Evolutionary conservation across 2,888 invertebrate species (phyloP), one percentile per base, ranked within the genome.

Genomic region (Meteorus cinctellus): DNA sequence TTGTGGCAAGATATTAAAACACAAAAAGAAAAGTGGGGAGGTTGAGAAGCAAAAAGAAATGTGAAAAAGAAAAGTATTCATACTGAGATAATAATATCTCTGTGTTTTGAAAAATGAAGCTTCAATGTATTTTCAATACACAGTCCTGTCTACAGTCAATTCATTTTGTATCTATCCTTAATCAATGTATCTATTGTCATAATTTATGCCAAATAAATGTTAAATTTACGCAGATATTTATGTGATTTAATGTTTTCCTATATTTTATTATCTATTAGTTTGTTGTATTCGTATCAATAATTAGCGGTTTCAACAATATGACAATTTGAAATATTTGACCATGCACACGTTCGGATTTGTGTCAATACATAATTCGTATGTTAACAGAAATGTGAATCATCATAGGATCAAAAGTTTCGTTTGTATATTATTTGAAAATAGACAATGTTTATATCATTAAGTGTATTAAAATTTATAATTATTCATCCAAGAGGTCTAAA

Each of bases 171-270:
- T 88, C 85, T 87, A 87, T 86, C 87, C 81, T 80, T 87, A 88
- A 86, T 86, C 86, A 83, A 84, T 87, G 87, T 88, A 88, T 88
- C 86, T 85, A 88, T 86, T 86, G 87, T 88, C 88, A 89, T 88
- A 87, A 88, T 88, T 87, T 86, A 81, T 88, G 88, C 89, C 87
- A 86, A 89, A 89, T 89, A 89, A 89, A 89, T 89, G 89, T 89
- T 88, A 88, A 85, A 88, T 87, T 88, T 88, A 89, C 86, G 86
- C 88, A 87, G 81, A 82, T 51, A 71, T 48, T 31, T 19, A 29
- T n/a, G 31, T 65, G 14, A 48, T 34, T 74, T 41, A 14, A 29
- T 36, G 5, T n/a, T 3, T 66, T n/a, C 41, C 29, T 45, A 10
- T 24, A 24, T 66, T 16, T n/a, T 55, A 48, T 36, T 10, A 70